A percentile compares a stretch with the other conserved stretches of the same genome.
Evolutionary conservation across 2,888 invertebrate genomes (phyloP).

Genomic region (Tenthredo distinguenda): DNA sequence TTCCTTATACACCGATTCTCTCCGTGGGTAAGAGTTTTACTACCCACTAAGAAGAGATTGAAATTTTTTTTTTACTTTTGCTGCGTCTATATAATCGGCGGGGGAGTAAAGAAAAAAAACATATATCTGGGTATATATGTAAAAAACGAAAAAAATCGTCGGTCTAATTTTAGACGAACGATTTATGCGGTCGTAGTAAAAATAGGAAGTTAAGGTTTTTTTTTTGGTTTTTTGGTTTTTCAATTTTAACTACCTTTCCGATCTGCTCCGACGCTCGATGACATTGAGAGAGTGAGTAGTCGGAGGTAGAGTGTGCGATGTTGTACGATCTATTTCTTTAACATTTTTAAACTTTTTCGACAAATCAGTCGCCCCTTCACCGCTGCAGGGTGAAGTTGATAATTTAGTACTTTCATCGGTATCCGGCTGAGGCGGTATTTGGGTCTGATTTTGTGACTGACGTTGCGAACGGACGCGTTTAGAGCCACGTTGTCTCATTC

Average conservation of each 20-base stretch:
- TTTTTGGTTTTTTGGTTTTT: neutral
- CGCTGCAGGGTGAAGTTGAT: conserved; percentile 64
- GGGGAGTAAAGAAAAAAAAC: neutral
- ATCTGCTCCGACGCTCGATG: conserved; percentile 69
- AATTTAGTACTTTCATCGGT: conserved; percentile 53
- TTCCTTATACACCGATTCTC: conserved; percentile 34
- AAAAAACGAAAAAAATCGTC: neutral
- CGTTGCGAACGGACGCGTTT: conserved; percentile 69
- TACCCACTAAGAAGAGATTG: conserved; percentile 37
- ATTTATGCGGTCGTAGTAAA: neutral
- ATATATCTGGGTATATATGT: too few species aligned
- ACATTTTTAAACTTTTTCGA: conserved; percentile 60
- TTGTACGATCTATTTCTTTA: conserved; percentile 58
- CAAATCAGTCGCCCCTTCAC: conserved; percentile 66
- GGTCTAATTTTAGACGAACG: conserved; percentile 1
- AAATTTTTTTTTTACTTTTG: conserved; percentile 7
- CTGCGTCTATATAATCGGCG: neutral
- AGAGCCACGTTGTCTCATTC: conserved; percentile 70
- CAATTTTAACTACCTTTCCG: conserved; percentile 70
- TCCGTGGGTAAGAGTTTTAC: conserved; percentile 10
- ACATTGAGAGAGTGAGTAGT: conserved; percentile 55
- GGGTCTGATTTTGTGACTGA: conserved; percentile 66
- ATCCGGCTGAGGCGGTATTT: conserved; percentile 55
- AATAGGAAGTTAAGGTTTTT: neutral
- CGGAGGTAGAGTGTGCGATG: conserved; percentile 55